Conservation (phyloP, 2,888 invertebrate genomes). For the Apomyelois bistriatella region DNA sequence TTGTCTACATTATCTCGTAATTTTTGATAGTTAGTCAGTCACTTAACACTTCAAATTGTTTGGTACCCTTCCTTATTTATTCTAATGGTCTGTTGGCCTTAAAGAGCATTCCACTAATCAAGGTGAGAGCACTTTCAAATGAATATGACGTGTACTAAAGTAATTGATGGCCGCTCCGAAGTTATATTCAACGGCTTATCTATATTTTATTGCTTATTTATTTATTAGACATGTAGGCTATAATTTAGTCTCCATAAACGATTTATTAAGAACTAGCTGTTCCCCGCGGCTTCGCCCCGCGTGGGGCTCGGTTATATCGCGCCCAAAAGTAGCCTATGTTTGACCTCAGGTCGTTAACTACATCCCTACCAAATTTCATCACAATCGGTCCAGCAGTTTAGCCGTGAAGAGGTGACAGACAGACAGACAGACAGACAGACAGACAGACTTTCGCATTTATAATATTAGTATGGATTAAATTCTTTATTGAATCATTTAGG, state of each 20-base stretch:
- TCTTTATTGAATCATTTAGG: too few relatives aligned
- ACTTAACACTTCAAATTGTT: slow-evolving; percentile 78
- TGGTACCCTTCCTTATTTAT: slow-evolving; percentile 70
- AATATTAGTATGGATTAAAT: too few relatives aligned
- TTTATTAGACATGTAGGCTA: slow-evolving; percentile 16
- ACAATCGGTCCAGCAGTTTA: too few relatives aligned
- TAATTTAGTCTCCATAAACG: slow-evolving; percentile 5
- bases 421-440: too few relatives aligned
- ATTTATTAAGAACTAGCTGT: neutral
- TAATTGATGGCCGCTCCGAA: slow-evolving; percentile 50
- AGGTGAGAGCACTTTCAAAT: slow-evolving; percentile 68
- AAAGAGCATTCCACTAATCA: slow-evolving; percentile 76
- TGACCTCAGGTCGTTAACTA: too few relatives aligned
- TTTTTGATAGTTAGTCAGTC: slow-evolving; percentile 75
- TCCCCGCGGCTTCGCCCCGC: too few relatives aligned
- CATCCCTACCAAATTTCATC: too few relatives aligned
- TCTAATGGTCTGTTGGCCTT: slow-evolving; percentile 65
- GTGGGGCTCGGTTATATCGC: too few relatives aligned
- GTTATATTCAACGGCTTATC: slow-evolving; percentile 17
- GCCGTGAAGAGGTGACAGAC: too few relatives aligned
- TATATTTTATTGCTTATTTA: slow-evolving; percentile 24
- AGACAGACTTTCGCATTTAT: too few relatives aligned
- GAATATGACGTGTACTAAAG: slow-evolving; percentile 70
- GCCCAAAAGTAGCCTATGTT: too few relatives aligned
- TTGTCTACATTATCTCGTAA: slow-evolving; percentile 73